These are phyloP conservation scores for Bucorvus abyssinicus DNA, from an alignment of 2,797 vertebrate species.

Conservation along the genomic window DNA sequence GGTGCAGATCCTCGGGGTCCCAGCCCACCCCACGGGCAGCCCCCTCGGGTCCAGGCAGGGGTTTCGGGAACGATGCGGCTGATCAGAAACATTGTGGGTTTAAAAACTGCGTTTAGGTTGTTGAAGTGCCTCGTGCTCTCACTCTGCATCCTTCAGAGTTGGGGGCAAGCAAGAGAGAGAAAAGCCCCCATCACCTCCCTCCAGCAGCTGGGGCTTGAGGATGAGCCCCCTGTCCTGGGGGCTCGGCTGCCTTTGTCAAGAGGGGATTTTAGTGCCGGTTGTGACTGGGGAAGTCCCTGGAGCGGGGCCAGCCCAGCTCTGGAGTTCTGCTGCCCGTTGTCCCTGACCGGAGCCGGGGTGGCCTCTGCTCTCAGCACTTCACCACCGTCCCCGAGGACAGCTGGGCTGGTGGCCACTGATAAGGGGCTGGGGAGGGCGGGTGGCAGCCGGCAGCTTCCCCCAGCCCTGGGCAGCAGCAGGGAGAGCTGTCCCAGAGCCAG, in stretches of 20 bases:
- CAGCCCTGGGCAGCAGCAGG: neutral
- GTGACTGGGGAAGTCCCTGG: rapidly evolving
- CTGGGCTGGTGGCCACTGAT: neutral
- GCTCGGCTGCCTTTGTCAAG: rapidly evolving
- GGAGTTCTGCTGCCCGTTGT: neutral
- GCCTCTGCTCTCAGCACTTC: neutral
- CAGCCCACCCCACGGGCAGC: neutral
- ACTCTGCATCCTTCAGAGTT: neutral
- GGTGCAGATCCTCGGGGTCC: neutral
- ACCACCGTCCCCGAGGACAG: neutral
- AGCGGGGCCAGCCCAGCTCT: no score
- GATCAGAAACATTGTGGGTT: neutral
- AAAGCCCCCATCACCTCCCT: neutral
- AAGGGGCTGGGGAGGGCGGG: neutral
- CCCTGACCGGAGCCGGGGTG: neutral
- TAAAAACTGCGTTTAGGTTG: neutral
- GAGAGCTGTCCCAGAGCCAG: neutral
- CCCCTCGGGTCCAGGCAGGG: neutral
- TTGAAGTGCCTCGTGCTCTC: neutral
- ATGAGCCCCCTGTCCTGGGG: neutral
- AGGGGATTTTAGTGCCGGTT: neutral
- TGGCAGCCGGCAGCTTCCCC: neutral
- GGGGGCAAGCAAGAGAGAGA: no score
- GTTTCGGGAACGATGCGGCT: rapidly evolving
- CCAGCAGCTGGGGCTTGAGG: neutral